Base-by-base conservation (phyloP, 2,888 invertebrate species). In the Cephus nigrinus region DNA sequence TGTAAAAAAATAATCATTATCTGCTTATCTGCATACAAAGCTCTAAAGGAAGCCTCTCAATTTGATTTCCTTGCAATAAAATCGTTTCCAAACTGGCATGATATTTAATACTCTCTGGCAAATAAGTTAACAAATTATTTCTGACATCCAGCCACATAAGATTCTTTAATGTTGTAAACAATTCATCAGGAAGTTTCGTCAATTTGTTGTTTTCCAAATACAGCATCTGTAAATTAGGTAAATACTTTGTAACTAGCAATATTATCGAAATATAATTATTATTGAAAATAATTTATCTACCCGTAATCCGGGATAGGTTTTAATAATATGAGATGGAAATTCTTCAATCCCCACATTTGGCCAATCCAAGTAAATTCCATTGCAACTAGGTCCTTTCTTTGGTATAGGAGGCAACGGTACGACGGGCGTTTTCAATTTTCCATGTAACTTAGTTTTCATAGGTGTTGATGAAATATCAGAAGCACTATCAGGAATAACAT, bases 111-210 rank as follows among this genome's bases (percentile, higher is more conserved):
- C 92, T 92, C 80, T 86, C 89, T 1, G 95, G 95, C 76, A 96
- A 89, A 23, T 89, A 90, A 5, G 87, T 91, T 12, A 96, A 86
- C 77, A 92, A 86, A 88, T 96, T 96, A 80, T 94, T 93, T 84
- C 95, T 92, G 12, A 95, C 86, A 87, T 95, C 95, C 12, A 95
- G 88, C 94, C 95, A 95, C 88, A 93, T 93, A 1, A 95, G 92
- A 84, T 91, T 91, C 12, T 92, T 93, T 30, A 95, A 88, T 69
- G 90, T 91, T 31, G 90, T 89, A 85, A 95, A 95, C 76, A 95
- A 92, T 82, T 94, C 92, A 2, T 93, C 92, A 0, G 95, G 94
- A 72, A 95, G 87, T 69, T 86, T 85, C 76, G 86, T 88, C 2
- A 95, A 89, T 74, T 90, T 88, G 86, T 95, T 95, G 74, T 93